Conservation (phyloP, 2,797 vertebrate genomes). For the Neosilurus mollespiculum region DNA sequence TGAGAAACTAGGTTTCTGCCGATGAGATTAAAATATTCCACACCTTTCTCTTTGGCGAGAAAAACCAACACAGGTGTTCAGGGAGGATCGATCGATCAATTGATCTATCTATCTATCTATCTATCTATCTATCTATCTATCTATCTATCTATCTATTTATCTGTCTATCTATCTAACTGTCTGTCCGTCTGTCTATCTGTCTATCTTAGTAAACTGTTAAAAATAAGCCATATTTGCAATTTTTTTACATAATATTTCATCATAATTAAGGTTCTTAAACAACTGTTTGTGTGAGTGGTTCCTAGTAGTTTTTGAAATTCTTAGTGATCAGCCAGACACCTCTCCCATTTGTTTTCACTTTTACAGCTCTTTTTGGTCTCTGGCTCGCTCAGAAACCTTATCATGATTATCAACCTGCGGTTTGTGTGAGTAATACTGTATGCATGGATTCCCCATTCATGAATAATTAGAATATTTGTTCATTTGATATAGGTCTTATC, state of each 20-base stretch:
- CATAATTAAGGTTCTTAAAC: neutral
- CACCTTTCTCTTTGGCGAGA: constrained; percentile 59
- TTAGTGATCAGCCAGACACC: neutral
- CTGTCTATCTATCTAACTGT: too few relatives aligned
- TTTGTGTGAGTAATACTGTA: neutral
- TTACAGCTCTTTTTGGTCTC: neutral
- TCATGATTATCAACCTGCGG: neutral
- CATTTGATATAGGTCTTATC: neutral
- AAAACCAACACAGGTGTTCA: constrained; percentile 63
- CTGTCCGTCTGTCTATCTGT: too few relatives aligned
- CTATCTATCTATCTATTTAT: too few relatives aligned
- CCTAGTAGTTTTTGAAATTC: neutral
- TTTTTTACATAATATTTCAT: too few relatives aligned
- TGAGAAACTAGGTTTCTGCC: constrained; percentile 63
- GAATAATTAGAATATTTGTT: neutral
- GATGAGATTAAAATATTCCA: constrained; percentile 64
- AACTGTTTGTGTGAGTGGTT: neutral
- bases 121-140: too few relatives aligned
- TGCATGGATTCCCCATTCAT: neutral
- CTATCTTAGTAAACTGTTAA: constrained; percentile 13
- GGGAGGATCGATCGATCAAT: constrained; percentile 5
- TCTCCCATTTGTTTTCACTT: neutral
- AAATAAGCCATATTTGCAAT: neutral
- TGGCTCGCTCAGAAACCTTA: neutral
- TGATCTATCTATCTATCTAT: too few relatives aligned